A percentile compares a stretch with the other conserved stretches of the same genome.
Conservation (phyloP, 2,888 invertebrate genomes). For the Tridacna gigas region DNA sequence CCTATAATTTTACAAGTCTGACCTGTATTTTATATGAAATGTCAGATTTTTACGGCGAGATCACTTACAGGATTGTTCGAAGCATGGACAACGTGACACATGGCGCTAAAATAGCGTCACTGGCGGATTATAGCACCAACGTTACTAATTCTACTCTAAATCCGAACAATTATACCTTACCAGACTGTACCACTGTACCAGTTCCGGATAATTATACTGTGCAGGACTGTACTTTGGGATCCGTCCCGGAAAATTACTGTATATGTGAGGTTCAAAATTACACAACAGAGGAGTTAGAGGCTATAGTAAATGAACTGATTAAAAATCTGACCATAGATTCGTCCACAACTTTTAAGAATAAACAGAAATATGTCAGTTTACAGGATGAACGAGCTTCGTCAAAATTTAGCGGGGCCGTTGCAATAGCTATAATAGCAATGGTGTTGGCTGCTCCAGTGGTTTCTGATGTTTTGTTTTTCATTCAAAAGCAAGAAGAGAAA, state of each 20-base stretch:
- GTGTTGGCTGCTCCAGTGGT: background rate
- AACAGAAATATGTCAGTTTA: background rate
- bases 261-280: background rate
- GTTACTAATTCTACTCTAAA: background rate
- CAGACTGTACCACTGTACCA: background rate
- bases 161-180: background rate
- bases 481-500: too few relatives aligned
- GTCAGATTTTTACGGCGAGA: background rate
- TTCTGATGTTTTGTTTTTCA: background rate
- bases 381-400: background rate
- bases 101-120: background rate
- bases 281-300: background rate
- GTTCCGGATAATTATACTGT: background rate
- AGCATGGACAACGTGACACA: background rate
- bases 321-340: constrained; percentile 12
- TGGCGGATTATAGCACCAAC: background rate
- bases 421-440: background rate
- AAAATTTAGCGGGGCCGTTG: background rate
- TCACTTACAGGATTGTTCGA: background rate
- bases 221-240: background rate
- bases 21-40: background rate
- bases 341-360: background rate
- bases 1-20: background rate
- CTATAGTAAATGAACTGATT: background rate
- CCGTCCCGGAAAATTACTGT: constrained; percentile 6